Percentiles rank a stretch among this genome's conserved stretches.
These are phyloP conservation scores for Furcula furcula DNA, from an alignment of 2,888 invertebrate species.

Conservation along the genomic window DNA sequence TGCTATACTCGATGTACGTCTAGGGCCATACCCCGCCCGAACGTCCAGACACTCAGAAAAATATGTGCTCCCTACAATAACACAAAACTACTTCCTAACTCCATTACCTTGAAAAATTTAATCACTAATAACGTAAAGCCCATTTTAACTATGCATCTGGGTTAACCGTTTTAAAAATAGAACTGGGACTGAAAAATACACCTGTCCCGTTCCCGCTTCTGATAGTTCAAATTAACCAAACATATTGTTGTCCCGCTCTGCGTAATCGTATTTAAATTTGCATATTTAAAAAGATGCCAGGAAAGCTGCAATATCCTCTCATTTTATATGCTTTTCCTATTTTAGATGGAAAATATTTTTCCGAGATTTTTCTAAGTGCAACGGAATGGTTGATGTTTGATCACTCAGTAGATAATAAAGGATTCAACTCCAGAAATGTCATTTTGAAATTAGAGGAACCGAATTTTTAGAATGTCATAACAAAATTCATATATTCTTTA, in stretches of 20 bases:
- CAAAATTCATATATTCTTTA: too few relatives aligned
- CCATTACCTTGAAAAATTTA: constrained; percentile 22
- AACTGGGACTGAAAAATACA: constrained; percentile 11
- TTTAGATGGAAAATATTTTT: constrained; percentile 43
- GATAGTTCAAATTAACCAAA: constrained; percentile 12
- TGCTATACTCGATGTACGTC: too few relatives aligned
- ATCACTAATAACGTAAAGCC: constrained; percentile 31
- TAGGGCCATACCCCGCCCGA: too few relatives aligned
- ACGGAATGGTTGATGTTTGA: constrained; percentile 24
- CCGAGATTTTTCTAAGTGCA: too few relatives aligned
- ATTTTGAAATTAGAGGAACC: too few relatives aligned
- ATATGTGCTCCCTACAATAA: too few relatives aligned
- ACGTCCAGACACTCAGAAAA: too few relatives aligned
- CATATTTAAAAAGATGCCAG: constrained; percentile 55
- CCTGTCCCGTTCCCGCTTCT: constrained; percentile 27
- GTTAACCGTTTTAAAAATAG: constrained; percentile 36
- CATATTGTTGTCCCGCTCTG: constrained; percentile 32
- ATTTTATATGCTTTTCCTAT: constrained; percentile 54
- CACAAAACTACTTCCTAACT: constrained; percentile 14
- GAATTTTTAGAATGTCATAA: too few relatives aligned
- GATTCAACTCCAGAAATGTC: too few relatives aligned
- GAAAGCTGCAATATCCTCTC: constrained; percentile 51
- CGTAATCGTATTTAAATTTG: constrained; percentile 61
- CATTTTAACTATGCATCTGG: constrained; percentile 42
- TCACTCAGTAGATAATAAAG: constrained; percentile 21